Conservation (phyloP, 2,888 invertebrate genomes). For the Darwinula stevensoni region DNA sequence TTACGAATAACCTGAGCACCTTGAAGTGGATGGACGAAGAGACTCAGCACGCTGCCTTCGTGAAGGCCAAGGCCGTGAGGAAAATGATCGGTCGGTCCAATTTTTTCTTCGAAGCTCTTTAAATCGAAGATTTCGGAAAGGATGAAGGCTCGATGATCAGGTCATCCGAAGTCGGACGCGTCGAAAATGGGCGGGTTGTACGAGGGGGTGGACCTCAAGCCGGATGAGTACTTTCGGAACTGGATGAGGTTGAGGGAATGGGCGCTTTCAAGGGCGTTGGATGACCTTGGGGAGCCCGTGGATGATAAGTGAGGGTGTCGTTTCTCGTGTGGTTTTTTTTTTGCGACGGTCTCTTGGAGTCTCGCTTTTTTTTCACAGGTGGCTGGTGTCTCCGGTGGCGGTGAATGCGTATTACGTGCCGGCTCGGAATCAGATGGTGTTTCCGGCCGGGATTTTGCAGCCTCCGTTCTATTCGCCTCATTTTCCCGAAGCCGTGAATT, state of each 20-base stretch:
- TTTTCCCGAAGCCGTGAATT: conserved; percentile 76
- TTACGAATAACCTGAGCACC: background rate
- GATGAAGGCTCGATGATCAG: too few relatives aligned
- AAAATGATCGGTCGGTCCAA: background rate
- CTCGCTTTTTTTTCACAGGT: too few relatives aligned
- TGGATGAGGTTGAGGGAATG: too few relatives aligned
- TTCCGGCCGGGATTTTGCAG: background rate
- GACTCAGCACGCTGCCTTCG: background rate
- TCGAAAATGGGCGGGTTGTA: background rate
- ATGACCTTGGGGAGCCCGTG: too few relatives aligned
- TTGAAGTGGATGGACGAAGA: background rate
- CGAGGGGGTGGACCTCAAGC: background rate
- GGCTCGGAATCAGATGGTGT: background rate
- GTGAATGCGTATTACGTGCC: background rate
- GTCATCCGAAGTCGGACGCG: conserved; percentile 57
- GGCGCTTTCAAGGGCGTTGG: too few relatives aligned
- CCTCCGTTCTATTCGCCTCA: background rate
- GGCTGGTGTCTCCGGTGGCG: background rate
- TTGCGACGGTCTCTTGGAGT: background rate
- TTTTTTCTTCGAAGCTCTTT: too few relatives aligned
- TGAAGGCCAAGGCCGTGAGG: background rate
- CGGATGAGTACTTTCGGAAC: background rate
- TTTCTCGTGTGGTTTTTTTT: too few relatives aligned
- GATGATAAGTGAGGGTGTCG: too few relatives aligned
- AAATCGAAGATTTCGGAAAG: too few relatives aligned